phyloP scores from a whole-genome alignment of 2,113 vertebrate species.

The Thamnaconus septentrionalis region DNA sequence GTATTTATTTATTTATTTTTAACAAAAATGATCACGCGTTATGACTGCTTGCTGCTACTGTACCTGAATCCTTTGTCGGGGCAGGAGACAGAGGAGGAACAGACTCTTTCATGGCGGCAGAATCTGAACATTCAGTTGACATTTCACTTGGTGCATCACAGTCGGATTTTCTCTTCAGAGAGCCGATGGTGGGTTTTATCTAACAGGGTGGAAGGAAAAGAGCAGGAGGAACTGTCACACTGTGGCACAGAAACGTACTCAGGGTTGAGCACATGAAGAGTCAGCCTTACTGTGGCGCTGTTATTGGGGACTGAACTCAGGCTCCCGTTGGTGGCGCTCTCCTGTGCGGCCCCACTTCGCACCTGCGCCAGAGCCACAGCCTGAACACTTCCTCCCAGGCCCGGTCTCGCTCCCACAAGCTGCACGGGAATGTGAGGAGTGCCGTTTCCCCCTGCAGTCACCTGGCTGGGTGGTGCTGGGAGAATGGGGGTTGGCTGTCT shows the following conservation, averaged over 20 bases:
- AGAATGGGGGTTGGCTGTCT: conserved; percentile 77
- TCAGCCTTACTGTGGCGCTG: conserved; percentile 57
- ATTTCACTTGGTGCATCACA: conserved; percentile 65
- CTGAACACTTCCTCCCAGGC: conserved; percentile 83
- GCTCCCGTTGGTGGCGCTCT: conserved; percentile 44
- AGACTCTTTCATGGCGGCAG: conserved; percentile 74
- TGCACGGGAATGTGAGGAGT: conserved; percentile 92
- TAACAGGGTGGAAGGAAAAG: conserved; percentile 13
- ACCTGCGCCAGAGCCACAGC: conserved; percentile 86
- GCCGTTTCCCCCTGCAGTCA: conserved; percentile 67
- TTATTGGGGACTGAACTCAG: conserved; percentile 33
- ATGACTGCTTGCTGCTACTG: too few relatives aligned
- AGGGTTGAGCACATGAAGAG: background rate
- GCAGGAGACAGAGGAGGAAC: conserved; percentile 76
- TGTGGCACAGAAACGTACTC: background rate
- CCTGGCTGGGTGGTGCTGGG: conserved; percentile 76
- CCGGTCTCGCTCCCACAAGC: conserved; percentile 91
- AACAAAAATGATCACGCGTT: too few relatives aligned
- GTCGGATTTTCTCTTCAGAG: conserved; percentile 79
- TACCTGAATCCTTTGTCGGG: conserved; percentile 70
- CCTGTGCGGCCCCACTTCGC: conserved; percentile 57
- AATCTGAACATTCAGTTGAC: conserved; percentile 54
- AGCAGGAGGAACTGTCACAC: background rate
- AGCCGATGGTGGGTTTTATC: conserved; percentile 69
- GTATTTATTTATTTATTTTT: too few relatives aligned